Conservation (phyloP, 2,113 vertebrate genomes). For the Nettapus auritus region DNA sequence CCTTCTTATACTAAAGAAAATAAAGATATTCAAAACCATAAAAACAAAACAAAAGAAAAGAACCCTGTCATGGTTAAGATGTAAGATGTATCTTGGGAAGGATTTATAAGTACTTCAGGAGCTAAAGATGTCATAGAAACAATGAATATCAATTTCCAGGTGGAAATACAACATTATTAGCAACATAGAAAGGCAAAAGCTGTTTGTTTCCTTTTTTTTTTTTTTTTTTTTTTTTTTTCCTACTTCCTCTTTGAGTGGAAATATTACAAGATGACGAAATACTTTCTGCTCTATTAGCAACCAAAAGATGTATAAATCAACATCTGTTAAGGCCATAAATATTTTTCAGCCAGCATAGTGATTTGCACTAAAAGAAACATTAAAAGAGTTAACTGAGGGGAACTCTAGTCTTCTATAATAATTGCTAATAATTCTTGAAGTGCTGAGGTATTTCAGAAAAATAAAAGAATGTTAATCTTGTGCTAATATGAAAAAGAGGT, state of each 20-base stretch:
- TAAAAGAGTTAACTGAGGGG: neutral
- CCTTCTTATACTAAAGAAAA: neutral
- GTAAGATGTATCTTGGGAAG: neutral
- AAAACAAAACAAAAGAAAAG: rapidly evolving
- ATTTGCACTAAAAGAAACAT: neutral
- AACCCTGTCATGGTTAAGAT: neutral
- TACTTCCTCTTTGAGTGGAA: neutral
- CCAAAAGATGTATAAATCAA: neutral
- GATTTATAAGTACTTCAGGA: neutral
- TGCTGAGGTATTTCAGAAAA: neutral
- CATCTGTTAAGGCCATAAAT: neutral
- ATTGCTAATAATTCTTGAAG: neutral
- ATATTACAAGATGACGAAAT: neutral
- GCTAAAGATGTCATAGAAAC: neutral
- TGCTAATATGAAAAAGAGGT: neutral
- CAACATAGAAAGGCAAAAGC: neutral
- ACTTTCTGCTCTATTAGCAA: constrained; percentile 3
- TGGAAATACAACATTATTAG: neutral
- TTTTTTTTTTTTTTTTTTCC: neutral
- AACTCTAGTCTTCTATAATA: neutral
- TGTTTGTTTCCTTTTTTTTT: neutral
- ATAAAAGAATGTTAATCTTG: neutral
- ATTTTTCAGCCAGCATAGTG: neutral
- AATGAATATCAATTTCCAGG: neutral
- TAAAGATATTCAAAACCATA: neutral